Evolutionary conservation across 2,888 invertebrate genomes (phyloP).

Genomic region (Penaeus monodon): DNA sequence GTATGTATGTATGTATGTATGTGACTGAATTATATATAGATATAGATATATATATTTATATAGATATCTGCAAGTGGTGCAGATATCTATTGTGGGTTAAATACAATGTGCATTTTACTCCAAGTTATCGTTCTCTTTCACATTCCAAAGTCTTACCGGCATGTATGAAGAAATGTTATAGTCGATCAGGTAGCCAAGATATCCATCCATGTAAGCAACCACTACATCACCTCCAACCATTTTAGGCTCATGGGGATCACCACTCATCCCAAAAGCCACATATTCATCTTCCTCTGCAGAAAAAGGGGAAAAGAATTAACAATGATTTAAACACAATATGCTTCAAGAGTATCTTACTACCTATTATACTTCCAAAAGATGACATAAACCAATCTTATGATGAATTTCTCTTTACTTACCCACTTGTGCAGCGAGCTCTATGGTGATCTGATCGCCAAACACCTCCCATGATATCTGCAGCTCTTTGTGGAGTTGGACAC

Average conservation of each 20-base stretch:
- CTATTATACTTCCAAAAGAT: no score
- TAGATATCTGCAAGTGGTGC: no score
- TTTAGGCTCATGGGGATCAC: constrained; percentile 78
- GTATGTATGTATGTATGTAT: no score
- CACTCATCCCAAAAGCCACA: constrained; percentile 90
- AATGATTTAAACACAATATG: not conserved
- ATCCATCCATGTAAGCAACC: constrained; percentile 80
- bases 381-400: no score
- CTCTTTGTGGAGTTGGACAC: constrained; percentile 86
- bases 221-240: constrained; percentile 90
- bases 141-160: constrained; percentile 73
- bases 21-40: no score
- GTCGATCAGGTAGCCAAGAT: constrained; percentile 82
- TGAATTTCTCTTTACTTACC: constrained; percentile 68
- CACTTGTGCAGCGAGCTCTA: constrained; percentile 85
- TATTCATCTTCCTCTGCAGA: constrained; percentile 80
- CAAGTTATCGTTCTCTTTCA: no score
- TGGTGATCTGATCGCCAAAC: constrained; percentile 87
- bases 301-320: constrained; percentile 16
- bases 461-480: constrained; percentile 90
- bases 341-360: no score
- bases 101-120: no score
- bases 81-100: no score
- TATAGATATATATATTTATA: no score
- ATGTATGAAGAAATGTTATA: constrained; percentile 87